phyloP scores from a whole-genome alignment of 2,113 vertebrate species.

The Gopherus evgoodei region DNA sequence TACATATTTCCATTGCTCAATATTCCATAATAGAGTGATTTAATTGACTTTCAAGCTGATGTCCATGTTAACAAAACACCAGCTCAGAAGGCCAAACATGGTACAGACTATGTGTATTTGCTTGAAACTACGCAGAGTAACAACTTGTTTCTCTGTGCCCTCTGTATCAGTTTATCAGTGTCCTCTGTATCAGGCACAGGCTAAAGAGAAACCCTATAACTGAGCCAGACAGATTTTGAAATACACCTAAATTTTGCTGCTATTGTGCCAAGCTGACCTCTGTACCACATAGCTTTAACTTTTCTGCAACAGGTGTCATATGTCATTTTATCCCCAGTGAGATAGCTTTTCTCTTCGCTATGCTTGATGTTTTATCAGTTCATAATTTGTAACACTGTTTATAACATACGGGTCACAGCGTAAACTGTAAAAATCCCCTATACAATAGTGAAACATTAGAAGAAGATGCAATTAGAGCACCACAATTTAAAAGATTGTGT shows the following conservation, averaged over 20 bases:
- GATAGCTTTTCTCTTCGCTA: background rate
- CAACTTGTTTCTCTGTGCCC: background rate
- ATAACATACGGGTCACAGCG: background rate
- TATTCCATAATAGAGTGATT: slow-evolving; percentile 25
- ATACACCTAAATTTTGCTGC: background rate
- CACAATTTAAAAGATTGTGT: background rate
- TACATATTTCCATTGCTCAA: background rate
- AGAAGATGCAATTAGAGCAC: background rate
- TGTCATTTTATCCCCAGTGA: background rate
- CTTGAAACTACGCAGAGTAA: background rate
- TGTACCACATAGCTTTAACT: background rate
- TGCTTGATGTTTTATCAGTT: background rate
- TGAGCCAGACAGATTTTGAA: background rate
- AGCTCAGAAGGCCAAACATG: background rate
- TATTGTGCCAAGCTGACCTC: background rate
- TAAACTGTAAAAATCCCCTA: background rate
- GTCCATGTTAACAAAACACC: slow-evolving; percentile 21
- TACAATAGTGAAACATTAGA: background rate
- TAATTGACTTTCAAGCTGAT: slow-evolving; percentile 41
- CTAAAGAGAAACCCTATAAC: background rate
- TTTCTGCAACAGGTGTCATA: background rate
- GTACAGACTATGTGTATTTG: slow-evolving; percentile 13
- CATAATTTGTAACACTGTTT: background rate
- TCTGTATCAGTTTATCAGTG: background rate
- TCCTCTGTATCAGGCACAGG: background rate